phyloP scores from a whole-genome alignment of 2,113 vertebrate genomes.

The Cynopterus brachyotis region DNA sequence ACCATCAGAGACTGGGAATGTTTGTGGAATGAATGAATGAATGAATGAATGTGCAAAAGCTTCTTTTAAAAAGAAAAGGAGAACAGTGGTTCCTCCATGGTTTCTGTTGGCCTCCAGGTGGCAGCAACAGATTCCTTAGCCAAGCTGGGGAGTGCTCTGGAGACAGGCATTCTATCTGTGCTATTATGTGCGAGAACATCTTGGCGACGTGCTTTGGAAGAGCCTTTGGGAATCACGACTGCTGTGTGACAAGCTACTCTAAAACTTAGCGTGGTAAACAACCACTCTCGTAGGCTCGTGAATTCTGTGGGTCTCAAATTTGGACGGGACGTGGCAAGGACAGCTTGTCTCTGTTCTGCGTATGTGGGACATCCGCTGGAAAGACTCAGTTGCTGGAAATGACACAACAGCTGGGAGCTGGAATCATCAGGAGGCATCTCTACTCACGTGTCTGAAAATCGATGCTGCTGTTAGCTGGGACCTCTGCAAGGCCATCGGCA shows the following conservation, averaged over 20 bases:
- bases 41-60: neutral
- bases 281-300: neutral
- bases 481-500: neutral
- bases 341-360: too few species aligned
- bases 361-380: neutral
- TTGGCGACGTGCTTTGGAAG: neutral
- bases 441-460: neutral
- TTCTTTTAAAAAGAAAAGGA: neutral
- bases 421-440: neutral
- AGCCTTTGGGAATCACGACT: neutral
- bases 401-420: neutral
- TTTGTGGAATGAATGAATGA: neutral
- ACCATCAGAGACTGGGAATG: neutral
- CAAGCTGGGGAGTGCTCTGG: accelerated
- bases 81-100: neutral
- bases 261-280: neutral
- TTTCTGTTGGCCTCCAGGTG: slow-evolving; percentile 20
- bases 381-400: neutral
- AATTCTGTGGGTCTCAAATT: neutral
- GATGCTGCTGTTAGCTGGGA: neutral
- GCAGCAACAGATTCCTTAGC: neutral
- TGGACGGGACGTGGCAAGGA: neutral
- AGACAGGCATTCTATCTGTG: neutral
- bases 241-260: neutral
- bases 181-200: neutral